A percentile compares a stretch with the other conserved stretches of the same genome.
Conservation (phyloP, 2,113 vertebrate species). For the Ovis canadensis region DNA sequence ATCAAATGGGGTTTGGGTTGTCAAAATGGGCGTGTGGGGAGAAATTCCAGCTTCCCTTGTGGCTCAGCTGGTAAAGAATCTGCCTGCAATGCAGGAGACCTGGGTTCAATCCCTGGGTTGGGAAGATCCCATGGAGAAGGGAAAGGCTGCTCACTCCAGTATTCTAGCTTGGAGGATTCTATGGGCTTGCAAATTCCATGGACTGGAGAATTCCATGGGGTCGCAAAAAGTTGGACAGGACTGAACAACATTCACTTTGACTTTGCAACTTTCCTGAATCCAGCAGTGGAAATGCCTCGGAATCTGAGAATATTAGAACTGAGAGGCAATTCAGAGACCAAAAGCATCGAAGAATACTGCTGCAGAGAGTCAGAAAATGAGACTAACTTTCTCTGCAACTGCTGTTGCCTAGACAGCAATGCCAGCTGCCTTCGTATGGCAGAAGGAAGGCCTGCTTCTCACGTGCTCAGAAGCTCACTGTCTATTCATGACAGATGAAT, state of each 20-base stretch:
- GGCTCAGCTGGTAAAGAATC: background rate
- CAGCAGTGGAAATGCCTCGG: background rate
- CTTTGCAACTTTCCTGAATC: background rate
- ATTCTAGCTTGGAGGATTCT: background rate
- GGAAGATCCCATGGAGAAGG: background rate
- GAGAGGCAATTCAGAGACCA: background rate
- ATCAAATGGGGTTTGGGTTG: background rate
- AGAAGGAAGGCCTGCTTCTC: background rate
- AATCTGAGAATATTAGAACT: background rate
- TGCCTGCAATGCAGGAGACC: background rate
- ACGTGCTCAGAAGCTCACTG: accelerated
- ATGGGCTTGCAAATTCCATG: background rate
- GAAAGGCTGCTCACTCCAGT: background rate
- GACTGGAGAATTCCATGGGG: background rate
- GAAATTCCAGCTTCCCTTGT: background rate
- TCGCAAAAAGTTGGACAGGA: background rate
- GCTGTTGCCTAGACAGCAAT: background rate
- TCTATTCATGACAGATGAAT: accelerated
- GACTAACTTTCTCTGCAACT: background rate
- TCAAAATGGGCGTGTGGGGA: background rate
- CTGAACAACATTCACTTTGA: background rate
- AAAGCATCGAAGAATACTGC: background rate
- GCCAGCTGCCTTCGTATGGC: accelerated
- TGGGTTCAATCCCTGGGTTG: background rate
- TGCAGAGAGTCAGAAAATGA: too few relatives aligned